Evolutionary conservation across 2,888 invertebrate species (phyloP), one percentile per base, ranked within the genome.

Genomic region (Chrysolina oricalcia): DNA sequence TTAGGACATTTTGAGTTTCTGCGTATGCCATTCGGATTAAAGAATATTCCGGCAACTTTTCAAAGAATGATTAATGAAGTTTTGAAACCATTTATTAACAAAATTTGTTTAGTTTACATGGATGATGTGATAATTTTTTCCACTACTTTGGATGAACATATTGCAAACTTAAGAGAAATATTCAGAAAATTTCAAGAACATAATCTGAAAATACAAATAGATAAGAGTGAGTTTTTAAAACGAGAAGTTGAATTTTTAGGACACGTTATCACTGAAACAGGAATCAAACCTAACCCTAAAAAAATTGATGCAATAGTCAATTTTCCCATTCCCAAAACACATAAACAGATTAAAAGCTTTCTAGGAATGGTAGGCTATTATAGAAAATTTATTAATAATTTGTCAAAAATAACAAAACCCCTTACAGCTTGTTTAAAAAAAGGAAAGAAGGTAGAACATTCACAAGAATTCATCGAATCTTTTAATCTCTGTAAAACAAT

Each of bases 221-320:
- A 82, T 27, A 84, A 85, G 76, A 81, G 72, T 0, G 79, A 85
- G 72, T 85, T 85, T 65, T 64, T 84, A 10, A 72, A 71, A 56
- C 80, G 81, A 21, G 81, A 82, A 79, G 75, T 86, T 0, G 80
- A 82, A 40, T 87, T 82, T 72, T 78, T 87, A 19, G 86, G 87
- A 6, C 86, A 86, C 68, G 66, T 86, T 5, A 80, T 88, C 8
- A 82, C 86, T 6, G 75, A 83, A 1, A 81, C 86, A 2, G 85
- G 84, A 11, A 81, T 86, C 15, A 85, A 79, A 70, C 86, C 86
- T 11, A 85, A 87, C 66, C 85, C 86, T 0, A 77, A 80, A 0
- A 87, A 87, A 79, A 83, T 84, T 8, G 53, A 78, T 50, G 81
- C 81, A 0, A 83, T 84, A 2, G 23, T 75, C 72, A 79, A 83